Conservation (phyloP, 2,113 vertebrate genomes). For the Acanthisitta chloris region DNA sequence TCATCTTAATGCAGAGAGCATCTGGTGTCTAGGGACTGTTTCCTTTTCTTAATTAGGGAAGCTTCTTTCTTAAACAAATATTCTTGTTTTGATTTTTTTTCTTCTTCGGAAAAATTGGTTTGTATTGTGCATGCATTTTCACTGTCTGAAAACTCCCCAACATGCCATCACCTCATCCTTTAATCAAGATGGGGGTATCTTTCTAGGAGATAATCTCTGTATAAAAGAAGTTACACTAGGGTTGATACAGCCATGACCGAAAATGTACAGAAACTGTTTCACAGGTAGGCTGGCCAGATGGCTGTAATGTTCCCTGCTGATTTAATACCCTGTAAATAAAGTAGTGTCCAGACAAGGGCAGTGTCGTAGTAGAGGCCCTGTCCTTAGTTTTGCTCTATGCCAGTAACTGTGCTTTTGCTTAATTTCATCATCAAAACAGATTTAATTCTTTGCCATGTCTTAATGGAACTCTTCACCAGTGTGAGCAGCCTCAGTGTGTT, state of each 20-base stretch:
- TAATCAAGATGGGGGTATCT: neutral
- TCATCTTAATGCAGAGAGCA: neutral
- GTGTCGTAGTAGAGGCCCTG: neutral
- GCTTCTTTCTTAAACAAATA: neutral
- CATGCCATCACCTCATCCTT: neutral
- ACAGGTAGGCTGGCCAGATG: neutral
- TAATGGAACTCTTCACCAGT: neutral
- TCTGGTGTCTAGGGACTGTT: neutral
- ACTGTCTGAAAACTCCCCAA: neutral
- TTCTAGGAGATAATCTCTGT: neutral
- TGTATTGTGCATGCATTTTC: neutral
- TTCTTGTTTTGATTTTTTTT: neutral
- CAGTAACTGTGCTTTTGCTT: neutral
- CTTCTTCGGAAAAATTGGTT: neutral
- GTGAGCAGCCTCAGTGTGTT: neutral
- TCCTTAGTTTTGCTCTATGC: neutral
- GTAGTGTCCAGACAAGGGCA: neutral
- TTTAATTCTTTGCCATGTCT: neutral
- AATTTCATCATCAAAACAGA: neutral
- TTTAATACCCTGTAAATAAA: neutral
- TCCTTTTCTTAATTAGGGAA: neutral
- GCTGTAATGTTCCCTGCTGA: accelerated
- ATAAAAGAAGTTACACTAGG: neutral
- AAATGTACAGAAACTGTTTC: neutral
- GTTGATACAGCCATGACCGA: accelerated